Evolutionary conservation across 2,888 invertebrate species (phyloP).

Genomic region (Cataglyphis altisquamis): DNA sequence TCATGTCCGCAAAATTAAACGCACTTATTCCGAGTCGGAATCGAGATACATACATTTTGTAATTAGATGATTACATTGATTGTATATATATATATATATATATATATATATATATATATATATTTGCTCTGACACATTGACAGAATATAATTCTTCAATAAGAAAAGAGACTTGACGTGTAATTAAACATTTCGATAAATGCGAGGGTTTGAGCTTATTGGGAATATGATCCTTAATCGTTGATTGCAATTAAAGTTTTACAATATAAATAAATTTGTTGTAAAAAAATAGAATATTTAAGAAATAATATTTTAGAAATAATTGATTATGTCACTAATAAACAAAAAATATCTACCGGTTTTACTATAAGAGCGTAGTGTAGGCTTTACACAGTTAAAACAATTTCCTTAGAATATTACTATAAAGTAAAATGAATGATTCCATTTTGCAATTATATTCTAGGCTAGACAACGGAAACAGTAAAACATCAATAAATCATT

Average conservation of each 20-base stretch:
- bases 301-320: slow-evolving; percentile 12
- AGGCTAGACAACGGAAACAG: not conserved
- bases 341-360: not conserved
- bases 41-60: slow-evolving; percentile 13
- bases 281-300: not conserved
- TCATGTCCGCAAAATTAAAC: not conserved
- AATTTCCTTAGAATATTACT: not conserved
- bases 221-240: not conserved
- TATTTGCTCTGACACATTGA: not conserved
- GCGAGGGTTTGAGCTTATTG: not conserved
- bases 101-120: slow-evolving; percentile 6
- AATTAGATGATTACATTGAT: slow-evolving; percentile 4
- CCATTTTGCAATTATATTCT: not conserved
- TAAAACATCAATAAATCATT: slow-evolving; percentile 8
- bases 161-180: not conserved
- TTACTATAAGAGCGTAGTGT: not conserved
- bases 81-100: slow-evolving; percentile 7
- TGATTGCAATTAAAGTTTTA: slow-evolving; percentile 15
- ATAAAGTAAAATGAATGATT: not conserved
- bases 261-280: not conserved
- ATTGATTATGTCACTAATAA: not conserved
- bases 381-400: not conserved
- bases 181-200: not conserved
- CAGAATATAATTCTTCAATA: not conserved
- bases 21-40: not conserved